Conservation (phyloP, 1,140 invertebrate genomes). For the Drosophila repletoides region DNA sequence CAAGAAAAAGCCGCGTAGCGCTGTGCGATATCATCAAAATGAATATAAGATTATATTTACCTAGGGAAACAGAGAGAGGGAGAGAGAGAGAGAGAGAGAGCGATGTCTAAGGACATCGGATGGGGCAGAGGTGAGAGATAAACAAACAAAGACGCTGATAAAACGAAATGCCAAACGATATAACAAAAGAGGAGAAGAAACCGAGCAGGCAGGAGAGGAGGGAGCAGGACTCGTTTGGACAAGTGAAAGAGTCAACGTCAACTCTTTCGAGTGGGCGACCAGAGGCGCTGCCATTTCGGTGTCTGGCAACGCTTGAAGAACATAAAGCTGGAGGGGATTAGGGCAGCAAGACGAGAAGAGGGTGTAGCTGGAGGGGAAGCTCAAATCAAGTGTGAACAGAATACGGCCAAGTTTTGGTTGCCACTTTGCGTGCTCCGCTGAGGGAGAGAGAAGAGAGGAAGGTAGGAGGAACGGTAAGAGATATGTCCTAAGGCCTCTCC, state of each 20-base stretch:
- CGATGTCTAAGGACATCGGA: slow-evolving; percentile 4
- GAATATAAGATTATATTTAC: slow-evolving; percentile 78
- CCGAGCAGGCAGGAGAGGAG: background rate
- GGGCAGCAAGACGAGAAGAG: background rate
- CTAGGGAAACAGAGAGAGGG: slow-evolving; percentile 1
- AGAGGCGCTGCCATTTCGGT: slow-evolving; percentile 67
- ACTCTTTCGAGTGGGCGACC: slow-evolving; percentile 52
- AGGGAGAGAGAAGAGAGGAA: too few relatives aligned
- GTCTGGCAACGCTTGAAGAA: slow-evolving; percentile 36
- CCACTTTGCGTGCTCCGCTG: slow-evolving; percentile 25
- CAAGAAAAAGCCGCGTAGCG: slow-evolving; percentile 46
- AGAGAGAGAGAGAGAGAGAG: background rate
- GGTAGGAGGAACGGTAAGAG: too few relatives aligned
- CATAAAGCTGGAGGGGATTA: background rate
- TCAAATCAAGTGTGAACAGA: slow-evolving; percentile 73
- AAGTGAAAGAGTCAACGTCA: slow-evolving; percentile 70
- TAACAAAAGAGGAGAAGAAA: slow-evolving; percentile 50
- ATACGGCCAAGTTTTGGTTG: slow-evolving; percentile 65
- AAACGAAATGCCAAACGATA: slow-evolving; percentile 78
- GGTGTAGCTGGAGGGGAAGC: background rate
- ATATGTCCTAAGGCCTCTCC: background rate
- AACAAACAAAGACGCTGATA: slow-evolving; percentile 76
- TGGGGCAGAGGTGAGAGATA: slow-evolving; percentile 62
- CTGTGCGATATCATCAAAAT: slow-evolving; percentile 68
- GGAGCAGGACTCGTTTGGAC: slow-evolving; percentile 23